Conservation (phyloP, 2,797 vertebrate genomes). For the Synanceia verrucosa region DNA sequence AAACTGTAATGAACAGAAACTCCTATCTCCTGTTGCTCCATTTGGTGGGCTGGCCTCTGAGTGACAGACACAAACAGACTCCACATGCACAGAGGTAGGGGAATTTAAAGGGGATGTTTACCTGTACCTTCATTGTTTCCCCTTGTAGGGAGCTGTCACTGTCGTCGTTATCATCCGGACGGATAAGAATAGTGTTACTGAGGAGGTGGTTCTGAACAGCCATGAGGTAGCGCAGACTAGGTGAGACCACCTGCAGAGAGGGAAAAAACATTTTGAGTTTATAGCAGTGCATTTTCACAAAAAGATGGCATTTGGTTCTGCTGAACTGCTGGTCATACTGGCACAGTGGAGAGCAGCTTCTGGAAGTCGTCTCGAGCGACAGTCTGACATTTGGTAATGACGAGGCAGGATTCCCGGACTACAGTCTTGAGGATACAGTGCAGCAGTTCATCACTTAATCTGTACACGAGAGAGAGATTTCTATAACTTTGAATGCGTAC, state of each 20-base stretch:
- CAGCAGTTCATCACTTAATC: slow-evolving; percentile 96
- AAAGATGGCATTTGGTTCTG: slow-evolving; percentile 24
- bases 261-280: slow-evolving; percentile 11
- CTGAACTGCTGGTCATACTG: slow-evolving; percentile 86
- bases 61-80: slow-evolving; percentile 22
- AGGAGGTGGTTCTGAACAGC: slow-evolving; percentile 99
- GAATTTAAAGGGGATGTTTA: slow-evolving; percentile 97
- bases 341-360: slow-evolving; percentile 98
- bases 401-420: slow-evolving; percentile 96
- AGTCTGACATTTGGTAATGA: slow-evolving; percentile 99
- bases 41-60: slow-evolving; percentile 4
- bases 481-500: neutral
- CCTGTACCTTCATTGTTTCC: slow-evolving; percentile 99
- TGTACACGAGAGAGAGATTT: slow-evolving; percentile 66
- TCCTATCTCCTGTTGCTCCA: slow-evolving; percentile 1
- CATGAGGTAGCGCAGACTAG: slow-evolving; percentile 98
- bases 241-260: slow-evolving; percentile 91
- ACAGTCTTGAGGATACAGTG: slow-evolving; percentile 99
- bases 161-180: slow-evolving; percentile 96
- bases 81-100: slow-evolving; percentile 73
- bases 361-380: slow-evolving; percentile 97
- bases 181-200: slow-evolving; percentile 97
- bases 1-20: slow-evolving; percentile 5
- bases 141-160: slow-evolving; percentile 99
- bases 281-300: neutral